These are phyloP conservation scores for Drosophila diplacantha DNA, from an alignment of 2,888 invertebrate species.

Conservation along the genomic window DNA sequence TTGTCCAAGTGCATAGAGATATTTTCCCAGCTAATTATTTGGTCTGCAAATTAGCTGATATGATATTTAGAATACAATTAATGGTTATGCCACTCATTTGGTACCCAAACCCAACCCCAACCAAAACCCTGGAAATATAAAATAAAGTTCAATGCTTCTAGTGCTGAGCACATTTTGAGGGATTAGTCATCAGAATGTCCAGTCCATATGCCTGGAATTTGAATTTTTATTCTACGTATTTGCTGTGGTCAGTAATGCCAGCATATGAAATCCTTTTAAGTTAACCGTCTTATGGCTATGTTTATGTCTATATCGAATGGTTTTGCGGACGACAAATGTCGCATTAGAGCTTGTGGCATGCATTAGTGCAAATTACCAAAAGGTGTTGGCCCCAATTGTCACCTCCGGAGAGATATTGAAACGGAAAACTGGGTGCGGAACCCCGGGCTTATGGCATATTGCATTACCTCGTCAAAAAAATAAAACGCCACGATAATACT, in stretches of 20 bases:
- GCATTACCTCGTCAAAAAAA: slow-evolving; percentile 57
- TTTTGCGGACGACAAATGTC: slow-evolving; percentile 30
- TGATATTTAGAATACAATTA: slow-evolving; percentile 6
- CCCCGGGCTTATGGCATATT: slow-evolving; percentile 45
- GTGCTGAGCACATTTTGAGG: slow-evolving; percentile 33
- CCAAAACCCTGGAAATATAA: slow-evolving; percentile 1
- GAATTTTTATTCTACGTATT: not conserved
- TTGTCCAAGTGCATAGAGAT: slow-evolving; percentile 13
- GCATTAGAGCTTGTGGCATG: slow-evolving; percentile 47
- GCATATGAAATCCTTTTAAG: slow-evolving; percentile 2
- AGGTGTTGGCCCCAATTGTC: slow-evolving; percentile 74
- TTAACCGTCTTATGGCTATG: slow-evolving; percentile 10
- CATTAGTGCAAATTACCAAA: slow-evolving; percentile 67
- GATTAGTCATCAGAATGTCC: slow-evolving; percentile 50
- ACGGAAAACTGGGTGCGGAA: slow-evolving; percentile 60
- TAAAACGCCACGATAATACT: slow-evolving; percentile 20
- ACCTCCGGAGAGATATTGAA: slow-evolving; percentile 62
- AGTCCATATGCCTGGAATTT: slow-evolving; percentile 2
- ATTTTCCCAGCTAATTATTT: slow-evolving; percentile 35
- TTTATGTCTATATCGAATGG: slow-evolving; percentile 47
- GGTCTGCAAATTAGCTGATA: slow-evolving; percentile 16
- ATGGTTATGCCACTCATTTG: not conserved
- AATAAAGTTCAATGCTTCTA: slow-evolving; percentile 65
- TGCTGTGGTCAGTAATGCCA: not conserved
- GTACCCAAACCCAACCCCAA: slow-evolving; percentile 1